phyloP scores from a whole-genome alignment of 2,113 vertebrate genomes.

The Sciurus niger region DNA sequence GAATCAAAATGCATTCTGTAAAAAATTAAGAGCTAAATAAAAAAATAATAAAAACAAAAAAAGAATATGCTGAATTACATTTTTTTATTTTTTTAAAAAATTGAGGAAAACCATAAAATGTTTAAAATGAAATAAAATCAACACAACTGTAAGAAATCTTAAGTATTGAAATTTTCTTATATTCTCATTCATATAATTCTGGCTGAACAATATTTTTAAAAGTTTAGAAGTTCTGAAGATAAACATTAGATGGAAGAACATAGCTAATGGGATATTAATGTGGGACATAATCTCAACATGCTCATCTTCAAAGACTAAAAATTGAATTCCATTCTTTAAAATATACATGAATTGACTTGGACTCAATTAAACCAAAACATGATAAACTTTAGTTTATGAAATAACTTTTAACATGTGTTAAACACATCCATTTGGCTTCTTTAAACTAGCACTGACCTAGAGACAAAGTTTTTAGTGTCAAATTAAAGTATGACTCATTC shows the following conservation, averaged over 20 bases:
- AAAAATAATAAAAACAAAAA: too few species aligned
- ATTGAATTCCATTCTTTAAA: neutral
- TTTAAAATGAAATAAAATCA: neutral
- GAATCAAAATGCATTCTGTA: too few species aligned
- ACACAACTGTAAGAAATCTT: neutral
- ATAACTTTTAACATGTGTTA: neutral
- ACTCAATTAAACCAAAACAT: neutral
- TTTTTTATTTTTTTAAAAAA: neutral
- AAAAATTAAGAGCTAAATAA: too few species aligned
- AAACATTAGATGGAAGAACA: neutral
- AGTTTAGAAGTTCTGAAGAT: slow-evolving; percentile 12
- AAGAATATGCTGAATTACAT: too few species aligned
- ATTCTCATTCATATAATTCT: neutral
- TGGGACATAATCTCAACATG: neutral
- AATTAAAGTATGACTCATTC: slow-evolving; percentile 28
- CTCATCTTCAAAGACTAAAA: neutral
- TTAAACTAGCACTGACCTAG: neutral
- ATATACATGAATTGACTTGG: neutral
- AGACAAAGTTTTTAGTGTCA: neutral
- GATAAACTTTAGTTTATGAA: slow-evolving; percentile 53
- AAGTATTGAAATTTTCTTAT: neutral
- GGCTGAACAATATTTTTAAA: neutral
- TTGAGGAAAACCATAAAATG: neutral
- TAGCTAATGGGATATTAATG: neutral
- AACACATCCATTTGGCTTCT: neutral